phyloP scores from a whole-genome alignment of 2,888 invertebrate species.

The Palloptera scutellata region DNA sequence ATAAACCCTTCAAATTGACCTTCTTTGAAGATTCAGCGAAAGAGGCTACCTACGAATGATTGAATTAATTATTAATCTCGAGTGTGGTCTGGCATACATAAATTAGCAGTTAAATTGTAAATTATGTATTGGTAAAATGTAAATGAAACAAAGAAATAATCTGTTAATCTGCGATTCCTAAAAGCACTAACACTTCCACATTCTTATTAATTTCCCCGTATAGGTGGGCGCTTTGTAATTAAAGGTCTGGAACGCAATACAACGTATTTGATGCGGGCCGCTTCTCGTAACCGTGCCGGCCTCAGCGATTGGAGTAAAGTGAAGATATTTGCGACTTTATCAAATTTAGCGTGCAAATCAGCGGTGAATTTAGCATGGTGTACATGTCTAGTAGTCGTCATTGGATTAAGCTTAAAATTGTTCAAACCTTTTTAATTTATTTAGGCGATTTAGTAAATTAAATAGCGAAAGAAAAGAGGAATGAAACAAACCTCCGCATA shows the following conservation, averaged over 20 bases:
- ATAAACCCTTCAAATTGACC: too few species aligned
- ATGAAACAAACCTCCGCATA: neutral
- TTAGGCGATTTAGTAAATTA: conserved; percentile 21
- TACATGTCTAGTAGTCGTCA: conserved; percentile 25
- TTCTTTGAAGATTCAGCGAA: too few species aligned
- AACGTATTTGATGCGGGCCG: conserved; percentile 67
- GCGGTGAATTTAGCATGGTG: conserved; percentile 19
- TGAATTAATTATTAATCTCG: too few species aligned
- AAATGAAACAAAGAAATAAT: too few species aligned
- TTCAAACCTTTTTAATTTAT: neutral
- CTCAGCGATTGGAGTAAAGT: conserved; percentile 64
- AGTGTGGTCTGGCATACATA: too few species aligned
- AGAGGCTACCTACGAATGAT: too few species aligned
- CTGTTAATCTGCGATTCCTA: too few species aligned
- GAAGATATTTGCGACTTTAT: conserved; percentile 56
- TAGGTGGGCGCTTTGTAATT: conserved; percentile 66
- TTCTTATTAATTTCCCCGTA: conserved; percentile 2
- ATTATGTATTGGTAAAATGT: too few species aligned
- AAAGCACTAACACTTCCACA: neutral
- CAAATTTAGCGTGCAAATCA: conserved; percentile 37
- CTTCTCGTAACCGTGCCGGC: conserved; percentile 68
- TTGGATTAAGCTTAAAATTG: conserved; percentile 14
- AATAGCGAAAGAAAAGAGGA: neutral
- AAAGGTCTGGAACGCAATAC: conserved; percentile 65
- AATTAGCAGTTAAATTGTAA: too few species aligned